Evolutionary conservation across 37 sponge, comb jelly and placozoan species (phyloP).

Genomic region (Cliona cf. orientalis): DNA sequence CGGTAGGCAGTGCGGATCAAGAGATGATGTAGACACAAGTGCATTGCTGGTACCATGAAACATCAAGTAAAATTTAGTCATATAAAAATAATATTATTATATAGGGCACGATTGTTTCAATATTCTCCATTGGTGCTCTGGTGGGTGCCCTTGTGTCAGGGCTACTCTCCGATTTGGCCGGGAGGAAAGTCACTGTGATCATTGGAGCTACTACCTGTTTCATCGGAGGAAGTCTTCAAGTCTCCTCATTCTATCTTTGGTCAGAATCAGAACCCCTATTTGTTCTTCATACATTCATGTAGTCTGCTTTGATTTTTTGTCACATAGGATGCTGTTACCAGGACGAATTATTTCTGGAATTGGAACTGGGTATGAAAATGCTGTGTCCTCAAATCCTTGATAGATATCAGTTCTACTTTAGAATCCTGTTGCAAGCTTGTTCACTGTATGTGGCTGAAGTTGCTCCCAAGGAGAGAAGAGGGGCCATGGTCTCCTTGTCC

Average conservation of each 20-base stretch:
- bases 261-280: slow-evolving; percentile 11
- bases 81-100: no score
- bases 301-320: neutral
- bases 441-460: slow-evolving; percentile 77
- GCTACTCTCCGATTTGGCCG: slow-evolving; percentile 65
- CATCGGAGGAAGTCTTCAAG: slow-evolving; percentile 64
- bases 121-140: slow-evolving; percentile 51
- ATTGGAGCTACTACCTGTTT: slow-evolving; percentile 55
- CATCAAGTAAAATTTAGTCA: no score
- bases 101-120: slow-evolving; percentile 49
- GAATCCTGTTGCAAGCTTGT: slow-evolving; percentile 57
- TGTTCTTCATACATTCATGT: neutral
- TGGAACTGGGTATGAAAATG: slow-evolving; percentile 62
- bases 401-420: no score
- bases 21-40: slow-evolving; percentile 4
- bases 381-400: neutral
- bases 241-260: slow-evolving; percentile 61
- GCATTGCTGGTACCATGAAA: no score
- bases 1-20: neutral
- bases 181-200: slow-evolving; percentile 61
- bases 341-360: slow-evolving; percentile 63
- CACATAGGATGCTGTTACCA: slow-evolving; percentile 55
- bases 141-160: slow-evolving; percentile 64
- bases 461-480: slow-evolving; percentile 44
- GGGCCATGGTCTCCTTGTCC: slow-evolving; percentile 52